Evolutionary conservation across 1,140 invertebrate genomes (phyloP).

Genomic region (Cydia strobilella): DNA sequence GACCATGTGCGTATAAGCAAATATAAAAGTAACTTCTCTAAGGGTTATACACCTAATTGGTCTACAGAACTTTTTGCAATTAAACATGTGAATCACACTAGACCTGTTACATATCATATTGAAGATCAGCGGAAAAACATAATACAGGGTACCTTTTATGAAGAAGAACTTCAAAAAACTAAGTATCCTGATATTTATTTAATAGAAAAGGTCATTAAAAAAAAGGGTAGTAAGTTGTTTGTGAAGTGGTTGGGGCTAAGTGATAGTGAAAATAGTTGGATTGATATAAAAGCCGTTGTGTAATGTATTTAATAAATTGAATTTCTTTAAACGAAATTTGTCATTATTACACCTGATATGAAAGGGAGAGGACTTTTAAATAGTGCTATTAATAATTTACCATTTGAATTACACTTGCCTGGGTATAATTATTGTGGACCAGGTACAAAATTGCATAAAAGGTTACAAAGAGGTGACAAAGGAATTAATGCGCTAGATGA

Average conservation of each 20-base stretch:
- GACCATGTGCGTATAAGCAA: no score
- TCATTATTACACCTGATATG: background rate
- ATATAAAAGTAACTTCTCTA: conserved; percentile 31
- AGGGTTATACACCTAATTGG: conserved; percentile 70
- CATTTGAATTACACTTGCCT: conserved; percentile 73
- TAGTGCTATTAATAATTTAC: conserved; percentile 65
- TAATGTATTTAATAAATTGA: background rate
- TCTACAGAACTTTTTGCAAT: conserved; percentile 67
- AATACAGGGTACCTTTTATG: conserved; percentile 63
- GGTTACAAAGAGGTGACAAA: conserved; percentile 63
- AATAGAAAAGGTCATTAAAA: conserved; percentile 59
- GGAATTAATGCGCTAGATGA: conserved; percentile 72
- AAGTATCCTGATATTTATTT: conserved; percentile 56
- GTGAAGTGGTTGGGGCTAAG: conserved; percentile 64
- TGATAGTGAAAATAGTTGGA: conserved; percentile 52
- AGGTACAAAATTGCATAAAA: conserved; percentile 72
- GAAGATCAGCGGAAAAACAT: conserved; percentile 49
- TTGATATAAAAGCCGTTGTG: conserved; percentile 40
- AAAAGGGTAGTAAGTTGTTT: conserved; percentile 51
- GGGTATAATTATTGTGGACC: conserved; percentile 75
- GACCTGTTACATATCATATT: conserved; percentile 57
- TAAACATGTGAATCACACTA: conserved; percentile 49
- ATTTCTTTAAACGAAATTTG: background rate
- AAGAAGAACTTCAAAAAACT: conserved; percentile 53
- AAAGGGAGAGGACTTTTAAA: conserved; percentile 44